Conservation (phyloP, 2,888 invertebrate species). For the Lymantria monacha region DNA sequence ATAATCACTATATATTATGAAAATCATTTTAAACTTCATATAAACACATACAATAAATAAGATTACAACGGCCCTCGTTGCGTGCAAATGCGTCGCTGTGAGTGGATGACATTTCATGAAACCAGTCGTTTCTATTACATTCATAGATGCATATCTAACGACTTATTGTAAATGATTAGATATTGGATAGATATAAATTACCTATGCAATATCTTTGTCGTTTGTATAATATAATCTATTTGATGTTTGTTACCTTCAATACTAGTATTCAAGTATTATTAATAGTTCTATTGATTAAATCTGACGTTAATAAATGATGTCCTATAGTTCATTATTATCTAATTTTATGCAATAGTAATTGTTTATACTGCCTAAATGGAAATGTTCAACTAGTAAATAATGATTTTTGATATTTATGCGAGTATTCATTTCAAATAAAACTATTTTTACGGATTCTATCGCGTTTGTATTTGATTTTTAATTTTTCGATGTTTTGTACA, state of each 20-base stretch:
- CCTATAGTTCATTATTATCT: conserved; percentile 32
- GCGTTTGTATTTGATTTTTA: no score
- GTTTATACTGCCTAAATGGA: conserved; percentile 11
- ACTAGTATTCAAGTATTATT: conserved; percentile 36
- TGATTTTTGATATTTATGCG: no score
- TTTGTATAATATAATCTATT: conserved; percentile 28
- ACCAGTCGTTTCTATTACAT: conserved; percentile 50
- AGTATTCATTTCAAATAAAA: no score
- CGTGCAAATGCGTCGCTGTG: conserved; percentile 47
- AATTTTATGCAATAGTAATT: conserved; percentile 25
- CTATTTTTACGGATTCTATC: no score
- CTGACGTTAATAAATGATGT: conserved; percentile 46
- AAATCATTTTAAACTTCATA: no score
- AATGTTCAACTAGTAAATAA: no score
- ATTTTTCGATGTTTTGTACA: no score
- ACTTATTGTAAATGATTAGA: conserved; percentile 33
- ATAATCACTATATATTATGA: no score
- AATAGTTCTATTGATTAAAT: conserved; percentile 46
- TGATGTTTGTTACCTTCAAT: conserved; percentile 28
- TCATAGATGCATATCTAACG: conserved; percentile 29
- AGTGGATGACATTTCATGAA: conserved; percentile 63
- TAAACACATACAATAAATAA: not conserved
- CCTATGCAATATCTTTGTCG: conserved; percentile 25
- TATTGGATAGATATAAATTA: conserved; percentile 35
- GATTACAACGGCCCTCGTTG: conserved; percentile 42